These are phyloP conservation scores for Micromussa lordhowensis DNA, from an alignment of 92 coral and sea anemone genomes.

Conservation along the genomic window DNA sequence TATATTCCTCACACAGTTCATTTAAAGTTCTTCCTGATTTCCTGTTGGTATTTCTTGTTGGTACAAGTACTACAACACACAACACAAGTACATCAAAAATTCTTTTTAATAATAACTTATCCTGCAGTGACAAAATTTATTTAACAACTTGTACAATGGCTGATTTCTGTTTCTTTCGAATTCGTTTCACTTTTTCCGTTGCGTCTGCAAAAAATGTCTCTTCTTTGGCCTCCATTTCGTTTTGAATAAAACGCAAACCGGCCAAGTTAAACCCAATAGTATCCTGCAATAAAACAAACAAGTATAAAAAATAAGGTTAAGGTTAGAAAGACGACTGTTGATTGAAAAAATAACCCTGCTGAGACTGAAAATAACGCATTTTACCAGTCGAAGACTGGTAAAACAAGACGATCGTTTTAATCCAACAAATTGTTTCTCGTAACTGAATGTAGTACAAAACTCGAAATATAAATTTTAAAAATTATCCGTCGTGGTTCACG, in stretches of 20 bases:
- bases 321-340: not conserved
- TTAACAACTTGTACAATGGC: conserved; percentile 36
- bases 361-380: too few species aligned
- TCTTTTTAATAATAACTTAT: not conserved
- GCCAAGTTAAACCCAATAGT: conserved; percentile 93
- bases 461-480: too few species aligned
- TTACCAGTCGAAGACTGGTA: too few species aligned
- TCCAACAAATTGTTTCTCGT: too few species aligned
- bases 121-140: not conserved
- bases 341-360: too few species aligned
- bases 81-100: not conserved
- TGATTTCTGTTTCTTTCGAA: conserved; percentile 86
- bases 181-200: conserved; percentile 81
- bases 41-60: not conserved
- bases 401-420: too few species aligned
- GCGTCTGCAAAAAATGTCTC: conserved; percentile 90
- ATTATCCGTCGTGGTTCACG: too few species aligned
- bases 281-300: conserved; percentile 53
- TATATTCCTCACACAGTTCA: too few species aligned
- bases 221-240: conserved; percentile 82
- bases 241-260: conserved; percentile 86
- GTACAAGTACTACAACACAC: not conserved
- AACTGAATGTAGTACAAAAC: too few species aligned
- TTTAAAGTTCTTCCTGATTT: too few species aligned
- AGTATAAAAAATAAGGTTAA: not conserved